Evolutionary conservation across 2,797 vertebrate species (phyloP).

Genomic region (Trematomus bernacchii): DNA sequence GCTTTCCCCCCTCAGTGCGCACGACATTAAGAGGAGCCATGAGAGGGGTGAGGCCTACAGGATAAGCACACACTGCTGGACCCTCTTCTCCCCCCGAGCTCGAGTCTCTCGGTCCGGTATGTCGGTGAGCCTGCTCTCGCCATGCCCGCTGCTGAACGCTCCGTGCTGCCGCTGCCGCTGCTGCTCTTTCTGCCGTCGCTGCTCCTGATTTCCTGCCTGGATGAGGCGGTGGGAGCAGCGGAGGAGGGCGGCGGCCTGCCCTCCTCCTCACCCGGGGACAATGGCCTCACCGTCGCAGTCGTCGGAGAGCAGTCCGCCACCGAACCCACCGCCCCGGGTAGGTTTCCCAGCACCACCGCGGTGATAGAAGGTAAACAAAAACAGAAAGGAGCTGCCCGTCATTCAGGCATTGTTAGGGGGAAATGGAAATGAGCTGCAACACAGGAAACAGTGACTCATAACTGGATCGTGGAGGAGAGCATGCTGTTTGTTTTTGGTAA

Average conservation of each 20-base stretch:
- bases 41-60: slow-evolving; percentile 42
- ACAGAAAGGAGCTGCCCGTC: background rate
- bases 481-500: background rate
- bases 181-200: slow-evolving; percentile 67
- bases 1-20: slow-evolving; percentile 7
- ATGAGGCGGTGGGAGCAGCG: slow-evolving; percentile 72
- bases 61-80: slow-evolving; percentile 11
- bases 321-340: slow-evolving; percentile 26
- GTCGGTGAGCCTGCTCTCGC: slow-evolving; percentile 77
- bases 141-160: slow-evolving; percentile 76
- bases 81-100: slow-evolving; percentile 44
- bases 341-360: slow-evolving; percentile 23
- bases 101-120: slow-evolving; percentile 70
- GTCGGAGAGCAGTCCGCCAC: slow-evolving; percentile 34
- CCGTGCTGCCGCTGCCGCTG: slow-evolving; percentile 63
- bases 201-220: slow-evolving; percentile 72
- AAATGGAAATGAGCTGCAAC: slow-evolving; percentile 36
- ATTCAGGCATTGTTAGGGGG: slow-evolving; percentile 30
- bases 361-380: slow-evolving; percentile 68
- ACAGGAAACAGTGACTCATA: slow-evolving; percentile 25
- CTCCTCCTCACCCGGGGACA: slow-evolving; percentile 69
- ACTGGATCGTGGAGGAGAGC: background rate
- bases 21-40: slow-evolving; percentile 1
- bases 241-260: slow-evolving; percentile 74
- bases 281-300: slow-evolving; percentile 54